A percentile compares a stretch with the other conserved stretches of the same genome.
Evolutionary conservation across 2,888 invertebrate genomes (phyloP).

Genomic region (Pseudococcus viburni): DNA sequence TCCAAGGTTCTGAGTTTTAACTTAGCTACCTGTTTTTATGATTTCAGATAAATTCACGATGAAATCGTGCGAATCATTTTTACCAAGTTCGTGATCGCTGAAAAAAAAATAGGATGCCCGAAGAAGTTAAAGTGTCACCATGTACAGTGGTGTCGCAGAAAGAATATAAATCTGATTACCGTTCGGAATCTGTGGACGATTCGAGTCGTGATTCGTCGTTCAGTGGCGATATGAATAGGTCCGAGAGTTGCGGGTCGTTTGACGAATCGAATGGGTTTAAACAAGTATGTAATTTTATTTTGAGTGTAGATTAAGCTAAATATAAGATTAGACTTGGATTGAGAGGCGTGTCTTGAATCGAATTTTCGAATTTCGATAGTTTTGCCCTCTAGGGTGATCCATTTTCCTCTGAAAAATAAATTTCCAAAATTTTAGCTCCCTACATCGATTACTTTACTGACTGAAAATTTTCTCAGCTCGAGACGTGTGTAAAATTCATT

Average conservation of each 20-base stretch:
- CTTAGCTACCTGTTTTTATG: not conserved
- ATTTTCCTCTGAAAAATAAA: too few relatives aligned
- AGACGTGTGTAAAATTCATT: too few relatives aligned
- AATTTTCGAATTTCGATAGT: too few relatives aligned
- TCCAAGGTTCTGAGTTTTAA: not conserved
- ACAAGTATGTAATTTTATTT: not conserved
- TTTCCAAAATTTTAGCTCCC: too few relatives aligned
- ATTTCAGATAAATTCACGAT: slow-evolving; percentile 38
- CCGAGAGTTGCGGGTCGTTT: slow-evolving; percentile 49
- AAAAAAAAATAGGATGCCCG: slow-evolving; percentile 31
- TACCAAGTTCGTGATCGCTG: not conserved
- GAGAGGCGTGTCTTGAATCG: too few relatives aligned
- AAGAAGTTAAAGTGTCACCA: slow-evolving; percentile 45
- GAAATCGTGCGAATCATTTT: slow-evolving; percentile 32
- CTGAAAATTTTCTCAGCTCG: too few relatives aligned
- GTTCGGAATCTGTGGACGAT: slow-evolving; percentile 19
- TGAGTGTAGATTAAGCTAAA: too few relatives aligned
- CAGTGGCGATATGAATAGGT: slow-evolving; percentile 56
- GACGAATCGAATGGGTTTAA: slow-evolving; percentile 50
- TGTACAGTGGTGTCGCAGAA: slow-evolving; percentile 9
- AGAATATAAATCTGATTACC: slow-evolving; percentile 45
- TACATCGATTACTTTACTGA: too few relatives aligned
- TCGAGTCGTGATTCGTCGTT: slow-evolving; percentile 44
- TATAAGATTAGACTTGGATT: too few relatives aligned
- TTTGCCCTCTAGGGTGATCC: too few relatives aligned